Conservation (phyloP, 2,797 vertebrate species). For the Clarias laeviceps region DNA sequence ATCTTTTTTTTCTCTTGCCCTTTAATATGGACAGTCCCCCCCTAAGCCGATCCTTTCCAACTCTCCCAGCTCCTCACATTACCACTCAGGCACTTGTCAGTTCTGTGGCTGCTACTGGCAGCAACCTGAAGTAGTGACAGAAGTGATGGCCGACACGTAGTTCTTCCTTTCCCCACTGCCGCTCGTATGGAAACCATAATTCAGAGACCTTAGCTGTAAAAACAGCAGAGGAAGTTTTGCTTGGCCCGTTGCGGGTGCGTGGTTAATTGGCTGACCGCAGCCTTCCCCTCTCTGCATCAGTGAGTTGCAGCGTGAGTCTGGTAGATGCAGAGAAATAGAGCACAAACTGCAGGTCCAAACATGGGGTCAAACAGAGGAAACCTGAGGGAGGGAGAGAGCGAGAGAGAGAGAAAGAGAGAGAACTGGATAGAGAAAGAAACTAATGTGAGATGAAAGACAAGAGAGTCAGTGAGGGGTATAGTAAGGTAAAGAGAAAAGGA, state of each 20-base stretch:
- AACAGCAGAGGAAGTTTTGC: slow-evolving; percentile 80
- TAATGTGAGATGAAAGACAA: not conserved
- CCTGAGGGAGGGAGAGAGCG: slow-evolving; percentile 22
- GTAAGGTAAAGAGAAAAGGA: not conserved
- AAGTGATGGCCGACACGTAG: slow-evolving; percentile 60
- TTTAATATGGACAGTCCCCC: not conserved
- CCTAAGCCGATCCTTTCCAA: slow-evolving; percentile 15
- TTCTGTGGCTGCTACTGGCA: slow-evolving; percentile 42
- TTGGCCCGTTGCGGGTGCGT: slow-evolving; percentile 71
- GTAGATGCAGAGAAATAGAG: slow-evolving; percentile 61
- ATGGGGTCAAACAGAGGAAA: slow-evolving; percentile 48
- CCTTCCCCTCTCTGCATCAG: slow-evolving; percentile 72
- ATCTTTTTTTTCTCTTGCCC: too few relatives aligned
- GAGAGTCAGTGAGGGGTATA: slow-evolving; percentile 2
- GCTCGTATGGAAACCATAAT: slow-evolving; percentile 74
- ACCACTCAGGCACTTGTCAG: slow-evolving; percentile 54
- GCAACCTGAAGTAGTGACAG: slow-evolving; percentile 64
- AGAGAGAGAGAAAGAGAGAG: slow-evolving; percentile 50
- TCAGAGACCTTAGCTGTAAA: slow-evolving; percentile 73
- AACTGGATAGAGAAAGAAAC: not conserved
- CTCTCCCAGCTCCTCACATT: slow-evolving; percentile 47
- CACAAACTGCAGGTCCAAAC: slow-evolving; percentile 57
- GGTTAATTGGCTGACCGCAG: slow-evolving; percentile 78
- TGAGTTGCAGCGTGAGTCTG: slow-evolving; percentile 68
- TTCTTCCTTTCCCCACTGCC: slow-evolving; percentile 54